Evolutionary conservation across 2,113 vertebrate species (phyloP), one percentile per base, ranked within the genome.

Genomic region (Corythornis madagascariensis): DNA sequence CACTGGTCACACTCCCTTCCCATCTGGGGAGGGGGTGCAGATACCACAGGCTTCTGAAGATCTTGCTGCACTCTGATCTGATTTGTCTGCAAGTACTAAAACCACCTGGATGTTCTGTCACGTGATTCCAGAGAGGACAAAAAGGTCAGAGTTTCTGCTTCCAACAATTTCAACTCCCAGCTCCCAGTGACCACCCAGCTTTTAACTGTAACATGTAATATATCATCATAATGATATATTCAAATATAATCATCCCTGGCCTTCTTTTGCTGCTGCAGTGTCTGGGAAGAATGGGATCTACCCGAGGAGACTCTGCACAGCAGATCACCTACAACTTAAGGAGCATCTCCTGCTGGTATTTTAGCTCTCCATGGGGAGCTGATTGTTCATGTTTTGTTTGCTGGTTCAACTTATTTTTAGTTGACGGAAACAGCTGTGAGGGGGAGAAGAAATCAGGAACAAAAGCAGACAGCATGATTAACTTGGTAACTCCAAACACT

Each of bases 401-500:
- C 76, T 84, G 31, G 9, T 80, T 83, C 60, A 56, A 47, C 74
- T 94, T 85, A 80, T 80, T 94, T 95, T 92, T 88, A 94, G 88
- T 87, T 80, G 69, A 45, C 47, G 88, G 89, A 95, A 94, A 85
- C 90, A 95, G 92, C 91, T 77, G 90, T 82, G 90, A 91, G 75
- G 92, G 64, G 72, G 79, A 92, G 84, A 92, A 93, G 47, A 85
- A 89, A 94, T 29, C 63, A 80, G 67, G 67, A 89, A 88, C 67
- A 94, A 89, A 94, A 92, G 75, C 64, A 2, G 4, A 74, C 31
- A 71, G 52, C 57, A 4, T 48, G 38, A 88, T 92, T 73, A 95
- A 89, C 87, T 91, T 86, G 84, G 53, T 53, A 83, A 73, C 63
- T 89, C 60, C 28, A 91, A 91, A 43, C 6, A 10, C 59, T 73